Evolutionary conservation across 2,888 invertebrate species (phyloP).

Genomic region (Aquatica leii): DNA sequence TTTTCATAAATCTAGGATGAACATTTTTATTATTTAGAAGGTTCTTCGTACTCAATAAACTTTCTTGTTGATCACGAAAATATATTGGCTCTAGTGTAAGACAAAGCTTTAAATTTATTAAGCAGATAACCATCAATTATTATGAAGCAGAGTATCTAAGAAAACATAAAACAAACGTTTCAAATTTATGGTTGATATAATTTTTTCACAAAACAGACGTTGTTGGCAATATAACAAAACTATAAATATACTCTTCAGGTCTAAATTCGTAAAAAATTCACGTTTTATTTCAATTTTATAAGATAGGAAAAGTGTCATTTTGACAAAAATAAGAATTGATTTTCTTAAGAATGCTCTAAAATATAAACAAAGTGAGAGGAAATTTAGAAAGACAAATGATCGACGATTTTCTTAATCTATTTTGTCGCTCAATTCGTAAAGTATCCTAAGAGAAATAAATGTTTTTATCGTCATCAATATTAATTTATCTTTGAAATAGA

Average conservation of each 20-base stretch:
- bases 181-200: no score
- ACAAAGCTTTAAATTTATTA: no score
- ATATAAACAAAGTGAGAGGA: background rate
- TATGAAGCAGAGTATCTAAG: background rate
- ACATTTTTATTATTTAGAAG: no score
- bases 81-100: no score
- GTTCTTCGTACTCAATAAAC: no score
- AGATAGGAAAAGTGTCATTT: no score
- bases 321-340: background rate
- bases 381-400: constrained; percentile 24
- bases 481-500: constrained; percentile 42
- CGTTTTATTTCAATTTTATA: background rate
- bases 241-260: constrained; percentile 52
- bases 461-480: constrained; percentile 47
- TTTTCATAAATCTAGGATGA: no score
- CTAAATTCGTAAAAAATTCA: constrained; percentile 26
- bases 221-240: constrained; percentile 48
- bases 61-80: no score
- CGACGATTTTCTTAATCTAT: constrained; percentile 27
- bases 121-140: background rate
- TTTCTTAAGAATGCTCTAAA: background rate
- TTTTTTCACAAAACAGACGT: no score
- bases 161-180: constrained; percentile 42
- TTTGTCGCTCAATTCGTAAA: constrained; percentile 22
- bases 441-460: constrained; percentile 41